Base-by-base conservation (phyloP, 2,797 vertebrate species). In the Rachycentron canadum region DNA sequence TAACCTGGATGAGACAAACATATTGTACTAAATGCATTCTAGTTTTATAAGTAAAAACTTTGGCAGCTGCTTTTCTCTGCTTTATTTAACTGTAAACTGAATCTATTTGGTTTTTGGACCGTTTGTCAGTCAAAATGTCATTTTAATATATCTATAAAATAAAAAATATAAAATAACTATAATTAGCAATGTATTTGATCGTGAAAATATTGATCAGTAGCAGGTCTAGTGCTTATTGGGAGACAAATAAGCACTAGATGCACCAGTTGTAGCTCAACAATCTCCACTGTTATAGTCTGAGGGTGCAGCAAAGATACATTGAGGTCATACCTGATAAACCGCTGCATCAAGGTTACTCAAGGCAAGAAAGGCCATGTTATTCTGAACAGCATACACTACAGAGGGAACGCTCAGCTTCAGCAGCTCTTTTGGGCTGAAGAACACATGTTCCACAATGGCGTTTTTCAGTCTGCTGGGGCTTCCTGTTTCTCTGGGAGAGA, bases 301-400 rank as follows among this genome's bases (percentile, higher is more conserved):
- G 26, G 30, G 5, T 40, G 40, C 21, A 17, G 47, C 47, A n/a
- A n/a, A n/a, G n/a, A n/a, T n/a, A n/a, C n/a, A n/a, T n/a, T n/a
- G n/a, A n/a, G n/a, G n/a, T n/a, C n/a, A n/a, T n/a, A 98, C 98
- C 97, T 99, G 98, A 85, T 99, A 99, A 36, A 99, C 97, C 0
- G 98, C 98, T 4, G 97, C 98, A 79, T 99, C 98, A 47, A 99
- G 95, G 86, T 99, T 99, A 87, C 98, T 99, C 43, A 99, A 93
- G 3, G 98, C 98, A 58, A 99, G 52, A 36, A 99, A 99, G 0
- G 97, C 98, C 98, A 99, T 99, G 83, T 99, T 99, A 81, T 99
- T 99, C 91, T 99, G 98, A 49, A 99, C 7, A 1, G 97, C 98
- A 0, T 99, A 99, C 4, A 99, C 98, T 19, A 99, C 0, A 0